Base-by-base conservation (phyloP, 64 coral and sea anemone genomes). In the Stichodactyla helianthus region DNA sequence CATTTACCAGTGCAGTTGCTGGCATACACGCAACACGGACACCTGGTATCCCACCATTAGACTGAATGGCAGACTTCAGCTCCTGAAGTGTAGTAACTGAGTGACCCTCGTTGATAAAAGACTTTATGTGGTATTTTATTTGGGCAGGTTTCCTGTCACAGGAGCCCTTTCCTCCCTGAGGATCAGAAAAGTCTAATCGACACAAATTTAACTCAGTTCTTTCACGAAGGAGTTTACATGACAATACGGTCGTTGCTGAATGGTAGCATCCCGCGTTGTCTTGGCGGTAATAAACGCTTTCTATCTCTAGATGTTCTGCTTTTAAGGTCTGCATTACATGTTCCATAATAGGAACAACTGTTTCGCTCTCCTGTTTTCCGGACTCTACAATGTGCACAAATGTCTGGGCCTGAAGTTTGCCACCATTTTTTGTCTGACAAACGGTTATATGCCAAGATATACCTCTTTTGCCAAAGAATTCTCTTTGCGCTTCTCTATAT, bases 391-490 rank as follows among this genome's bases (percentile, higher is more conserved):
- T 78, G 77, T 88, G 86, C 52, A 88, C 53, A 59, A 88, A 88
- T 16, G 86, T 88, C 53, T 88, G 86, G 25, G 86, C 86, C 23
- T 52, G 16, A 26, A 88, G 68, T 53, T 88, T n/a, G 6, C 86
- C 86, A 56, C 56, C 0, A 14, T 10, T 5, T 25, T 79, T 88
- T 13, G 68, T 79, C 74, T 88, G 86, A 27, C 86, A 88, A 56
- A 79, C 86, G 22, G 86, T 79, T 11, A 88, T 50, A 25, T 88
- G 86, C 86, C 71, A 88, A 56, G 86, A 87, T 6, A 87, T 87
- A 7, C 86, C 86, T n/a, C 71, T 76, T 0, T 87, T 87, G 1
- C 86, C 86, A 87, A 87, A 87, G 86, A 87, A 87, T 53, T 87
- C 86, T 11, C 8, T 11, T 61, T 87, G 86, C 15, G 86, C 55